Evolutionary conservation across 1,140 invertebrate genomes (phyloP).

Genomic region (Mamestra configurata): DNA sequence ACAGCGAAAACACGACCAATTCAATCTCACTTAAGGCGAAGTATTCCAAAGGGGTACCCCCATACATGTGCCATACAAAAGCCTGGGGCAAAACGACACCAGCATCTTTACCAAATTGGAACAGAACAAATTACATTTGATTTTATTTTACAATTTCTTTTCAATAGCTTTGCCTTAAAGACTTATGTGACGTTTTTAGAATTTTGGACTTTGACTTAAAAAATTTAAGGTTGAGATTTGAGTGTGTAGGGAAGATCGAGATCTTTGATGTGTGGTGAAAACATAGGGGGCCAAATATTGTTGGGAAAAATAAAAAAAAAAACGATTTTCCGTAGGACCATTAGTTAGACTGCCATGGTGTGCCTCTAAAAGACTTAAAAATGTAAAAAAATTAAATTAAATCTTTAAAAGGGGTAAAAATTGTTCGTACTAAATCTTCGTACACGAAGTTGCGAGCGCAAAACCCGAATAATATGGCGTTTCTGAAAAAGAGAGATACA

Average conservation of each 20-base stretch:
- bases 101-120: slow-evolving; percentile 67
- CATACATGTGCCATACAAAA: slow-evolving; percentile 40
- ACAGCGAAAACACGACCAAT: slow-evolving; percentile 62
- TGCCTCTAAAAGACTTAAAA: too few relatives aligned
- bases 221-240: not conserved
- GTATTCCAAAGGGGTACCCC: slow-evolving; percentile 58
- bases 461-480: too few relatives aligned
- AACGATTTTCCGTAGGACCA: not conserved
- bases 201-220: not conserved
- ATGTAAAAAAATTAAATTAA: too few relatives aligned
- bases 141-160: slow-evolving; percentile 83
- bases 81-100: slow-evolving; percentile 22
- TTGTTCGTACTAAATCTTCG: too few relatives aligned
- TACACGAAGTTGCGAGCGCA: too few relatives aligned
- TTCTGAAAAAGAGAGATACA: too few relatives aligned
- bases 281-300: not conserved
- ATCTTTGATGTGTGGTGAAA: slow-evolving; percentile 1
- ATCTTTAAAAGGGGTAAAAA: too few relatives aligned
- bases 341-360: too few relatives aligned
- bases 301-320: not conserved
- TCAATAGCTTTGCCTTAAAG: slow-evolving; percentile 52
- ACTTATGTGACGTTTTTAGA: not conserved
- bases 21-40: slow-evolving; percentile 72
- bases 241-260: not conserved
- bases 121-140: slow-evolving; percentile 75